phyloP scores from a whole-genome alignment of 35 echinoderm and acorn worm species.

The Heliocidaris erythrogramma region DNA sequence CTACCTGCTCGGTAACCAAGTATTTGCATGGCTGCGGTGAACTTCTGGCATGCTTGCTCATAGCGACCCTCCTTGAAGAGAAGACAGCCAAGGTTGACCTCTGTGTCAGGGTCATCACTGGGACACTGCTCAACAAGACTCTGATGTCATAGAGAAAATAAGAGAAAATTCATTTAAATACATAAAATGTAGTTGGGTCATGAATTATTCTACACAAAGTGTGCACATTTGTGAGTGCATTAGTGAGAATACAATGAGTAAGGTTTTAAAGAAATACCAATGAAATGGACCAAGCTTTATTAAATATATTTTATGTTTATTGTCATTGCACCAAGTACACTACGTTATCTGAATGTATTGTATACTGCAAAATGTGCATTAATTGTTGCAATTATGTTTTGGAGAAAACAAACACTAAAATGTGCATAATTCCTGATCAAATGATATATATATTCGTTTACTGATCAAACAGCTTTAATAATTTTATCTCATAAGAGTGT shows the following conservation, averaged over 20 bases:
- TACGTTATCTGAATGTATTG: too few species aligned
- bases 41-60: slow-evolving; percentile 90
- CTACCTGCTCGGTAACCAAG: slow-evolving; percentile 90
- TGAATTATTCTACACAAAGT: neutral
- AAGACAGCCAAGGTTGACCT: slow-evolving; percentile 98
- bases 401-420: too few species aligned
- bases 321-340: too few species aligned
- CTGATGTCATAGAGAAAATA: slow-evolving; percentile 50
- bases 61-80: slow-evolving; percentile 93
- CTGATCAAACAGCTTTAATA: too few species aligned
- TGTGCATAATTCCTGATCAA: too few species aligned
- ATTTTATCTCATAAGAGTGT: too few species aligned
- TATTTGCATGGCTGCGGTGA: slow-evolving; percentile 93
- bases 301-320: too few species aligned
- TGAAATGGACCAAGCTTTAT: too few species aligned
- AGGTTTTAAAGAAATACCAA: neutral
- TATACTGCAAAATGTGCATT: too few species aligned
- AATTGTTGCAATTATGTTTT: too few species aligned
- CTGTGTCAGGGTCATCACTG: slow-evolving; percentile 90
- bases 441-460: too few species aligned
- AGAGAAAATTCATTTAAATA: neutral
- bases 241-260: neutral
- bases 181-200: neutral
- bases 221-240: neutral
- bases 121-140: slow-evolving; percentile 94